phyloP scores from a whole-genome alignment of 1,140 invertebrate species.

The Bicyclus anynana region DNA sequence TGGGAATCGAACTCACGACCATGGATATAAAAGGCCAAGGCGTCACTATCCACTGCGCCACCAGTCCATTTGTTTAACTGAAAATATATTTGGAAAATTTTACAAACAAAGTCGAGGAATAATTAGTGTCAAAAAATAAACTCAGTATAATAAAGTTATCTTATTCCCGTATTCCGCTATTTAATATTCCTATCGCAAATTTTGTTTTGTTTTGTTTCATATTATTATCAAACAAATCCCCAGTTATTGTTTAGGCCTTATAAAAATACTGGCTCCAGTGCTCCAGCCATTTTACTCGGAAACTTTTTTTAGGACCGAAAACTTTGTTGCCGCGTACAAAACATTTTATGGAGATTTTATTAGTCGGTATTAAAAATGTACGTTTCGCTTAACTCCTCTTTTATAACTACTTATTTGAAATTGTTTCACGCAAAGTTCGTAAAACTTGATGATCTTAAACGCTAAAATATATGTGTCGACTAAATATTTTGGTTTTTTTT shows the following conservation, averaged over 20 bases:
- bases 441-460: neutral
- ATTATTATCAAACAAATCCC: conserved; percentile 7
- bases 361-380: neutral
- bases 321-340: conserved; percentile 3
- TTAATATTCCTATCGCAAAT: neutral
- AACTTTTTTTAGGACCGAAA: conserved; percentile 12
- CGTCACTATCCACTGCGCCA: no score
- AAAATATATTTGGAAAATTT: no score
- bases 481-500: no score
- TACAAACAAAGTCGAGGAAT: no score
- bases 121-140: no score
- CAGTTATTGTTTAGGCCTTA: conserved; percentile 12
- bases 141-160: no score
- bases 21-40: no score
- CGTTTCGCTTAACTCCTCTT: neutral
- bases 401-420: neutral
- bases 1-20: no score
- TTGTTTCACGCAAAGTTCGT: neutral
- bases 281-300: neutral
- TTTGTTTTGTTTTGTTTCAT: neutral
- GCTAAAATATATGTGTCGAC: no score
- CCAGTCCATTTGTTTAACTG: no score
- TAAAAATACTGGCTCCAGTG: conserved; percentile 15
- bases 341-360: neutral
- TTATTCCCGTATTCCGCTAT: neutral